Conservation (phyloP, 2,888 invertebrate species). For the Meiosimyza platycephala region DNA sequence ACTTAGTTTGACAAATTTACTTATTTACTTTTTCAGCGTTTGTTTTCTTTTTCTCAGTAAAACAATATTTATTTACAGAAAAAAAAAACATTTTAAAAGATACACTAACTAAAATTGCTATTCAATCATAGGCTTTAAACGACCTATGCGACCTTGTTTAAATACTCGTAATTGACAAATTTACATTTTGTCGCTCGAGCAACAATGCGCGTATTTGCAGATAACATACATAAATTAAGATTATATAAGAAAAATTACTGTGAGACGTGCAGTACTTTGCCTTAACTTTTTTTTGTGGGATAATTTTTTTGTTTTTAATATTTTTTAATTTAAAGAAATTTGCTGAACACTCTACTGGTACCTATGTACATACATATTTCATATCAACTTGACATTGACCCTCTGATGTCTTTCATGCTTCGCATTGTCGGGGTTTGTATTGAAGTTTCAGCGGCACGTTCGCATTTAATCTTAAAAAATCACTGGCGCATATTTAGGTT, state of each 20-base stretch:
- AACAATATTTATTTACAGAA: not conserved
- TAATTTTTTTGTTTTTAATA: not conserved
- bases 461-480: too few species aligned
- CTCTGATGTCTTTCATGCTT: not conserved
- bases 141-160: constrained; percentile 18
- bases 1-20: not conserved
- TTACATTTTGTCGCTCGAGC: not conserved
- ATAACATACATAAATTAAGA: too few species aligned
- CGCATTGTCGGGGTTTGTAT: too few species aligned
- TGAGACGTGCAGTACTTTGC: too few species aligned
- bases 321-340: not conserved
- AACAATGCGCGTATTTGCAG: too few species aligned
- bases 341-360: not conserved
- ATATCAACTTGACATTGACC: not conserved
- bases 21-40: not conserved
- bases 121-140: constrained; percentile 16
- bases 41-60: not conserved
- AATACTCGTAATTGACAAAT: constrained; percentile 16
- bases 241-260: too few species aligned
- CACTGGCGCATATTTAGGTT: too few species aligned
- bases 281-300: not conserved
- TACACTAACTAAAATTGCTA: constrained; percentile 9
- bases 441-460: too few species aligned
- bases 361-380: not conserved
- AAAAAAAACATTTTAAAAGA: not conserved